Evolutionary conservation across 2,797 vertebrate genomes (phyloP), one percentile per base, ranked within the genome.

Genomic region (Rallus crepitans): DNA sequence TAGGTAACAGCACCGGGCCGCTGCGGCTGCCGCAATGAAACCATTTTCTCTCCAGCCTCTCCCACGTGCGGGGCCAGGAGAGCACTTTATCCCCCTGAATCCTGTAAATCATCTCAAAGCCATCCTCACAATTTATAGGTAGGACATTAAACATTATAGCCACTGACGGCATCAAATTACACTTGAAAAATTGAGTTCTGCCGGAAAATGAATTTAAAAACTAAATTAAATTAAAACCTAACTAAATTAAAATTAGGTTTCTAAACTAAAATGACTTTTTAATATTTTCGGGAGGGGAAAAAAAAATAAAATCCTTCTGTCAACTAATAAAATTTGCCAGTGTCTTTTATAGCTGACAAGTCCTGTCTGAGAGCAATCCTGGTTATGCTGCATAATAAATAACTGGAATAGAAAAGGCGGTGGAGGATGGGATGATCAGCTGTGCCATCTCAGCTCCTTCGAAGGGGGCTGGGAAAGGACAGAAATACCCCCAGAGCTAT

Each of bases 111-210:
- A 97, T 91, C 75, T 95, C 89, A 64, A 92, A 97, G 91, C 94
- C 89, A 93, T 89, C 89, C 95, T 68, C 1, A 0, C 94, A 93
- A 97, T 97, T 97, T 97, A 97, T 90, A 50, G 97, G 93, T 48
- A 96, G 92, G 96, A 93, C 95, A 96, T 97, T 97, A 97, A 97
- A 97, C 85, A 95, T 97, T 96, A 97, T 86, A 72, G 96, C 90
- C 92, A 96, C 93, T 90, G 95, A 97, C 93, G 91, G 96, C 96
- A 97, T 96, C 97, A 96, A 97, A 97, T 97, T 96, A 94, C 90
- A 33, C 92, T 92, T 94, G 97, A 97, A 97, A 96, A 97, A 97
- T 96, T 97, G 96, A 96, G 94, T 97, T 97, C 96, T 96, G 95
- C 72, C 0, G 6, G 95, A 96, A 95, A 97, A 97, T 81, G 91